A percentile compares a stretch with the other conserved stretches of the same genome.
These are phyloP conservation scores for Sebastes elongatus DNA, from an alignment of 2,797 vertebrate species.

Conservation along the genomic window DNA sequence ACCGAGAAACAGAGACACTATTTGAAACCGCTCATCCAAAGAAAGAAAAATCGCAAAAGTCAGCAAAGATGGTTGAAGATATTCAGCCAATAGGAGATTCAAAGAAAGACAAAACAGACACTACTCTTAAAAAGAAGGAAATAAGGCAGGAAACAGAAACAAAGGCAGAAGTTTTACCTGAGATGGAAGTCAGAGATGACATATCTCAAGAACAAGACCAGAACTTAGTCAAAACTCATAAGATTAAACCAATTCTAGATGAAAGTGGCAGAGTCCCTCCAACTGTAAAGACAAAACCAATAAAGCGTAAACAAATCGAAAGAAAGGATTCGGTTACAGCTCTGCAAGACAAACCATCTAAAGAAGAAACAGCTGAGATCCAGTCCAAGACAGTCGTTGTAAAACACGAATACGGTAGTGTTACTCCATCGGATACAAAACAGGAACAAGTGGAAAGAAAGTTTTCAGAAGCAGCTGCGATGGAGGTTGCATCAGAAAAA, in stretches of 20 bases:
- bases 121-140: not conserved
- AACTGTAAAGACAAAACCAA: not conserved
- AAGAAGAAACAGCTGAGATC: not conserved
- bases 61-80: not conserved
- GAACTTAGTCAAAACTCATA: not conserved
- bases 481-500: conserved; percentile 15
- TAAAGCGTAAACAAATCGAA: not conserved
- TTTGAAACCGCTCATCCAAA: not conserved
- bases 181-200: not conserved
- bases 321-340: not conserved
- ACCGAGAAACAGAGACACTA: not conserved
- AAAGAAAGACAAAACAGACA: not conserved
- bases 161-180: not conserved
- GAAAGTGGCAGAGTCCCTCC: not conserved
- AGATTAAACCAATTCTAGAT: not conserved
- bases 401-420: conserved; percentile 1
- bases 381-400: not conserved
- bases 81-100: not conserved
- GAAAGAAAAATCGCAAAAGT: not conserved
- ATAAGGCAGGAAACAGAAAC: not conserved
- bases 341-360: not conserved
- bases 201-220: not conserved
- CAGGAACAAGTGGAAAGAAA: conserved; percentile 1
- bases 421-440: conserved; percentile 2
- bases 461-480: not conserved